Evolutionary conservation across 2,888 invertebrate species (phyloP).

Genomic region (Seladonia tumulorum): DNA sequence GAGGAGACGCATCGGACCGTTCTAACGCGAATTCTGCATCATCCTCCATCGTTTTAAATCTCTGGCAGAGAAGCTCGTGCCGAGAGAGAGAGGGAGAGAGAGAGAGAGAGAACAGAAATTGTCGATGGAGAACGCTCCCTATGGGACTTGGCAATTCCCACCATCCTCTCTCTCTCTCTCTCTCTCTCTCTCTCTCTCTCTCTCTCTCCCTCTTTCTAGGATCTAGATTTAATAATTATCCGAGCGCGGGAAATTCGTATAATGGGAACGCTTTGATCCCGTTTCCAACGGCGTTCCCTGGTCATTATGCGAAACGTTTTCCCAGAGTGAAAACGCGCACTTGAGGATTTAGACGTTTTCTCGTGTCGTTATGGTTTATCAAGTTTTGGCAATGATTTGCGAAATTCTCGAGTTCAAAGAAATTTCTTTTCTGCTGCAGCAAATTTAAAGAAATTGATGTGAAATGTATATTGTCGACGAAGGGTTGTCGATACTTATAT

Average conservation of each 20-base stretch:
- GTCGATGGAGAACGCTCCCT: neutral
- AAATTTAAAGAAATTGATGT: no score
- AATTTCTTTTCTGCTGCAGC: no score
- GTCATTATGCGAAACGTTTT: neutral
- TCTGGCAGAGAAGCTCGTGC: neutral
- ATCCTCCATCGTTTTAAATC: neutral
- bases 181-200: no score
- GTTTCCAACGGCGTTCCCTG: neutral
- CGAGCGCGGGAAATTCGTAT: neutral
- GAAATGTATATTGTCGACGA: no score
- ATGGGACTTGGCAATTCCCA: neutral
- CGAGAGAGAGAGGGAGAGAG: no score
- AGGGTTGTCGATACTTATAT: no score
- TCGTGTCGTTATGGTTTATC: neutral
- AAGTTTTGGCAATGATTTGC: no score
- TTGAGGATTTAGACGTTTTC: neutral
- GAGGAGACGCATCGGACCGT: neutral
- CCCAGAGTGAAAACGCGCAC: neutral
- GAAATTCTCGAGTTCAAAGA: no score
- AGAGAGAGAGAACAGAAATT: neutral
- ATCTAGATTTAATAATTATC: constrained; percentile 6
- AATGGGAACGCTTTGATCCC: constrained; percentile 1
- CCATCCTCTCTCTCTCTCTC: no score
- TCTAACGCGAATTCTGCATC: neutral
- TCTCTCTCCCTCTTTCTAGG: neutral